Percentiles rank a stretch among this genome's conserved stretches.
Evolutionary conservation across 2,113 vertebrate genomes (phyloP).

Genomic region (Paramormyrops kingsleyae): DNA sequence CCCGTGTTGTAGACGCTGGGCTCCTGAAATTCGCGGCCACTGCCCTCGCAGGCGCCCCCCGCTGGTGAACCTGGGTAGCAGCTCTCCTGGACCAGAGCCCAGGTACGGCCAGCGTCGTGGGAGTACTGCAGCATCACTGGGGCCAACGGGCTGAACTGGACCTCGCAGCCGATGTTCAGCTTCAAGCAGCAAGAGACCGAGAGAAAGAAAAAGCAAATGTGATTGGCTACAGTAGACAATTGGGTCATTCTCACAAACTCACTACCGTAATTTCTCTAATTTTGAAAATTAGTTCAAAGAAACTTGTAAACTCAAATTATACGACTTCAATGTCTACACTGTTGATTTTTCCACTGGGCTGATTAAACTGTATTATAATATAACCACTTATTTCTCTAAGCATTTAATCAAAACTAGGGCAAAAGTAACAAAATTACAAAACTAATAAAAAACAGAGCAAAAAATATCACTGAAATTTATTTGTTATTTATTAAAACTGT

Average conservation of each 20-base stretch:
- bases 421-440: background rate
- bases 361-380: background rate
- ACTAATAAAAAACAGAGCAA: background rate
- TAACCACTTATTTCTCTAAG: background rate
- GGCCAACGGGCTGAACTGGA: slow-evolving; percentile 73
- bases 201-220: background rate
- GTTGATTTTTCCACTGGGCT: background rate
- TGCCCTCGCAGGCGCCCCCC: slow-evolving; percentile 78
- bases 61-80: slow-evolving; percentile 83
- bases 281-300: too few relatives aligned
- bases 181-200: slow-evolving; percentile 36
- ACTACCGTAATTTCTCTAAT: background rate
- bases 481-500: background rate
- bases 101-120: slow-evolving; percentile 86
- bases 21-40: slow-evolving; percentile 77
- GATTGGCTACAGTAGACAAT: background rate
- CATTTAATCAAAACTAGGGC: background rate
- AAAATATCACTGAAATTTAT: background rate
- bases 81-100: slow-evolving; percentile 85
- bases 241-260: background rate
- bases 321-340: background rate
- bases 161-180: slow-evolving; percentile 87
- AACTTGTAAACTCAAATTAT: too few relatives aligned
- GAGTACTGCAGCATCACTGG: slow-evolving; percentile 91
- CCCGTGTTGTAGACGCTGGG: slow-evolving; percentile 78